phyloP scores from a whole-genome alignment of 2,113 vertebrate genomes.

The Mesoclemmys tuberculata region DNA sequence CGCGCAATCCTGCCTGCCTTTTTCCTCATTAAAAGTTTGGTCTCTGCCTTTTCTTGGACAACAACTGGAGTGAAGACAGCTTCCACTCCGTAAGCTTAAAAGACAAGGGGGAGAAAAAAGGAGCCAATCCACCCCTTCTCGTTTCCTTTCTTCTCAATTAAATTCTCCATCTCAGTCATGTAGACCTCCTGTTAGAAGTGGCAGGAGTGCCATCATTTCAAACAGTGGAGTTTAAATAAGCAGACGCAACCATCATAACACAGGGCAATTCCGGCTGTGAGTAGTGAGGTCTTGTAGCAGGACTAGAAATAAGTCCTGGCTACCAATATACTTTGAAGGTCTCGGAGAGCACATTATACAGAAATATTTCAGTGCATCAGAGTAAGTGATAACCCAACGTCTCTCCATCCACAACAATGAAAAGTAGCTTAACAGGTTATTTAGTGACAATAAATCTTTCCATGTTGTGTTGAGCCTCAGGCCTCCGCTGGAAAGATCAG shows the following conservation, averaged over 20 bases:
- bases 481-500: constrained; percentile 11
- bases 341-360: background rate
- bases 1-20: background rate
- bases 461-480: constrained; percentile 1
- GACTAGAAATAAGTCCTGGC: background rate
- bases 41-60: background rate
- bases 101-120: background rate
- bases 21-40: background rate
- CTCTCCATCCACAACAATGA: background rate
- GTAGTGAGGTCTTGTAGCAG: background rate
- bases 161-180: background rate
- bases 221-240: background rate
- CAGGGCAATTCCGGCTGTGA: accelerated
- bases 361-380: background rate
- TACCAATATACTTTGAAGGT: background rate
- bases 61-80: background rate
- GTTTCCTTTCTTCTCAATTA: background rate
- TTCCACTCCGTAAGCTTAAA: background rate
- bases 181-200: accelerated
- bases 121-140: background rate
- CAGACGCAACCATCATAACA: background rate
- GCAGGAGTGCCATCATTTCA: background rate
- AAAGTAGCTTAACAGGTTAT: background rate
- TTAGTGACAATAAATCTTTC: background rate
- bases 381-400: background rate